phyloP scores from a whole-genome alignment of 2,113 vertebrate genomes.

The Centropus bengalensis region DNA sequence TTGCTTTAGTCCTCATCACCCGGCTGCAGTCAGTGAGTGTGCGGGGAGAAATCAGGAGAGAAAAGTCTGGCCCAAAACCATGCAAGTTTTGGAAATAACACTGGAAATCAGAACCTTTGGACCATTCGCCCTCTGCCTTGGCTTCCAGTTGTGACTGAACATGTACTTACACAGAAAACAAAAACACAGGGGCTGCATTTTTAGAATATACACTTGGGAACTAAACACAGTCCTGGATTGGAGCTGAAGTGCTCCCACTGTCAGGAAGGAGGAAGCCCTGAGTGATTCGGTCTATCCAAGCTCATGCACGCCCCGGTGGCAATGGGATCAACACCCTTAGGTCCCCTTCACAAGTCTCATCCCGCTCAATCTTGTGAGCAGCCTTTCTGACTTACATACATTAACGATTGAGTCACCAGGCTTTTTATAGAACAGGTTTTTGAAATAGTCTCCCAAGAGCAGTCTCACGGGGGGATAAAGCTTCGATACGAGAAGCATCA shows the following conservation, averaged over 20 bases:
- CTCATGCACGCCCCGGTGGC: fast-evolving
- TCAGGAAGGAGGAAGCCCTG: background rate
- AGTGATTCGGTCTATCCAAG: fast-evolving
- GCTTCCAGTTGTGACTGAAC: background rate
- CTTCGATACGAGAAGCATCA: background rate
- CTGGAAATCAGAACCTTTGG: background rate
- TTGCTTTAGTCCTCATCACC: conserved; percentile 36
- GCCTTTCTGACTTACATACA: background rate
- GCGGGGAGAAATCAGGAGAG: background rate
- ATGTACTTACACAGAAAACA: background rate
- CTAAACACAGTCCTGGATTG: background rate
- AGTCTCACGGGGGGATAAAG: background rate
- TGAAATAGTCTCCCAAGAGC: conserved; percentile 14
- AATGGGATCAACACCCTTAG: background rate
- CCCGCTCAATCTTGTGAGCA: background rate
- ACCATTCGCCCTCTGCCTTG: background rate
- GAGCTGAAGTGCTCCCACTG: background rate
- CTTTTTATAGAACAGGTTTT: conserved; percentile 31
- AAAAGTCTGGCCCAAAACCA: background rate
- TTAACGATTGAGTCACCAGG: background rate
- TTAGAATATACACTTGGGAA: background rate
- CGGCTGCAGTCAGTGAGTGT: background rate
- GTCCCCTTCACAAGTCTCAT: background rate
- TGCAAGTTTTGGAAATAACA: background rate
- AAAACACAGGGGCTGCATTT: background rate